Percentiles rank a stretch among this genome's conserved stretches.
Conservation (phyloP, 2,797 vertebrate genomes). For the Sciurus vulgaris region DNA sequence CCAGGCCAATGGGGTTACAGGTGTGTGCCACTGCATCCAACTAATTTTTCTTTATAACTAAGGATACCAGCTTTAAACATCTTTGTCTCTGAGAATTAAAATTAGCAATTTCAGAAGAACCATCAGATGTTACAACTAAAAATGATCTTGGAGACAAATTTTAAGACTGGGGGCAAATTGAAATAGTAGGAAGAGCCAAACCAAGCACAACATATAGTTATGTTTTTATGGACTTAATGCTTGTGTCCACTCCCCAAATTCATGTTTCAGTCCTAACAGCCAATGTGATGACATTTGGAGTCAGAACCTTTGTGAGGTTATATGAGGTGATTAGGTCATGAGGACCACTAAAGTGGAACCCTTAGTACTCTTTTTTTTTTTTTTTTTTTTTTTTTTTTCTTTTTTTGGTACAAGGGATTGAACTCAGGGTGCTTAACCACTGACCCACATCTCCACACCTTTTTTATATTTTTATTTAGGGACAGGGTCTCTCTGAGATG, state of each 20-base stretch:
- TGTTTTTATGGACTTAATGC: too few relatives aligned
- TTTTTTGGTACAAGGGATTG: too few relatives aligned
- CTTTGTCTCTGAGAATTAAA: background rate
- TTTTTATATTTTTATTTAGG: too few relatives aligned
- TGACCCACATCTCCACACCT: too few relatives aligned
- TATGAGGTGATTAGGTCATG: background rate
- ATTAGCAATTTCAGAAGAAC: background rate
- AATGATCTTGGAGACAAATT: background rate
- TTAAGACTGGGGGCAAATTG: background rate
- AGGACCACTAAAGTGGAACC: background rate
- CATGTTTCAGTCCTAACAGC: background rate
- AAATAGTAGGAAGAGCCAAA: too few relatives aligned
- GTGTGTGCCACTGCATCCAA: too few relatives aligned
- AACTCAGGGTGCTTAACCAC: too few relatives aligned
- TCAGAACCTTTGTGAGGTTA: background rate
- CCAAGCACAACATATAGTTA: too few relatives aligned
- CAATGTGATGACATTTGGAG: background rate
- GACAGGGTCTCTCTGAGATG: too few relatives aligned
- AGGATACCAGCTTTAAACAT: background rate
- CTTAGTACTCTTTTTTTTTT: background rate
- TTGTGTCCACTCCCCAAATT: background rate
- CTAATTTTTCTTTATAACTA: background rate
- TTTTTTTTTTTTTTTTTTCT: too few relatives aligned
- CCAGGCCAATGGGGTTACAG: too few relatives aligned
- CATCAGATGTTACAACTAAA: background rate